Percentiles rank a stretch among this genome's conserved stretches.
Conservation (phyloP, 2,797 vertebrate species). For the Tadarida brasiliensis region DNA sequence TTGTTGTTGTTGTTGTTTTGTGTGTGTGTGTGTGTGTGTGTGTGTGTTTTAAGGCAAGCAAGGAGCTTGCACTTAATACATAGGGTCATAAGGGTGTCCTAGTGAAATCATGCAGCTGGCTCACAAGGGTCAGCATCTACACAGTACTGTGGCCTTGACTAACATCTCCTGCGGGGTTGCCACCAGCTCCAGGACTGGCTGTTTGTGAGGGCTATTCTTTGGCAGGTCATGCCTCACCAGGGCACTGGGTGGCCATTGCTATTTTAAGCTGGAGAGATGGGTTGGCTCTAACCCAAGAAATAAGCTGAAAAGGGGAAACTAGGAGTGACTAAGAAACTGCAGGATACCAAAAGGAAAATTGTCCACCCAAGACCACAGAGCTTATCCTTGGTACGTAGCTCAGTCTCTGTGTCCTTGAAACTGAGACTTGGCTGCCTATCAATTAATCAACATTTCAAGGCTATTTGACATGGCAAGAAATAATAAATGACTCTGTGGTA, state of each 20-base stretch:
- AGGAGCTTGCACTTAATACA: neutral
- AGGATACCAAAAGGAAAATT: neutral
- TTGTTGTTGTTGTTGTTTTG: neutral
- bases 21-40: neutral
- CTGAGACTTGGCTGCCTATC: neutral
- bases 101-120: neutral
- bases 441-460: slow-evolving; percentile 10
- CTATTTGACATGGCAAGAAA: slow-evolving; percentile 1
- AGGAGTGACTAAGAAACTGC: neutral
- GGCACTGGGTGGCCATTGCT: neutral
- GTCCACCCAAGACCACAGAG: neutral
- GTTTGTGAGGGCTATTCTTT: neutral
- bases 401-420: neutral
- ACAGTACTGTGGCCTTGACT: neutral
- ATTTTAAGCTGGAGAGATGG: slow-evolving; percentile 37
- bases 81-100: neutral
- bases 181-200: neutral
- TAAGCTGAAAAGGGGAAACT: neutral
- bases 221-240: neutral
- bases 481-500: neutral
- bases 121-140: neutral
- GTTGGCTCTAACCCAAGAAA: slow-evolving; percentile 18
- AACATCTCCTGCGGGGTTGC: neutral
- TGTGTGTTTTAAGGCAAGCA: neutral
- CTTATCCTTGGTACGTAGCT: neutral